phyloP scores from a whole-genome alignment of 2,113 vertebrate genomes.

The Scopus umbretta region DNA sequence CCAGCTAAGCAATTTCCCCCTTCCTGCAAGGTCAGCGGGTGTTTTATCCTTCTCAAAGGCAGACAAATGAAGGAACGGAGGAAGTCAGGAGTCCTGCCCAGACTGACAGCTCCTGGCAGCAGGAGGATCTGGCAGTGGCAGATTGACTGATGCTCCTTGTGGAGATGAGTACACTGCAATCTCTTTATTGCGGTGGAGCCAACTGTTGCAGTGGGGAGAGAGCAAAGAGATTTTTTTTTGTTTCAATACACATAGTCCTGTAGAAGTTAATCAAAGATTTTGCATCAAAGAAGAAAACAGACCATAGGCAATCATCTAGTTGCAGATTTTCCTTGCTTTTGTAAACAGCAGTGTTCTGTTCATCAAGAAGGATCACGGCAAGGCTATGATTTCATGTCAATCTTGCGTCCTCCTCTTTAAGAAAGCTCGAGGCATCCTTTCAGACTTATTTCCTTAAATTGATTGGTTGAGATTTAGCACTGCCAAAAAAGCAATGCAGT shows the following conservation, averaged over 20 bases:
- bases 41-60: slow-evolving; percentile 15
- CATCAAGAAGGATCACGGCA: neutral
- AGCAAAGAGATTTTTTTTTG: neutral
- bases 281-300: neutral
- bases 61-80: neutral
- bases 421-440: neutral
- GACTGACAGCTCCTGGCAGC: neutral
- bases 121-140: neutral
- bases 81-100: neutral
- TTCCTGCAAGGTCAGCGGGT: neutral
- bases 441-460: neutral
- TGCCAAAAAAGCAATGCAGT: neutral
- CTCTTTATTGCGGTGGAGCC: neutral
- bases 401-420: neutral
- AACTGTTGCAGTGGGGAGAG: neutral
- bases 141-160: neutral
- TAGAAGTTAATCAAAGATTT: neutral
- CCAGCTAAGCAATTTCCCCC: neutral
- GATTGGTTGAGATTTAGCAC: neutral
- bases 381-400: neutral
- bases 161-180: rapidly evolving
- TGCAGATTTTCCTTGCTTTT: neutral
- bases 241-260: neutral
- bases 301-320: neutral
- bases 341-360: neutral